Evolutionary conservation across 1,140 invertebrate species (phyloP).

Genomic region (Diorhabda elongata): DNA sequence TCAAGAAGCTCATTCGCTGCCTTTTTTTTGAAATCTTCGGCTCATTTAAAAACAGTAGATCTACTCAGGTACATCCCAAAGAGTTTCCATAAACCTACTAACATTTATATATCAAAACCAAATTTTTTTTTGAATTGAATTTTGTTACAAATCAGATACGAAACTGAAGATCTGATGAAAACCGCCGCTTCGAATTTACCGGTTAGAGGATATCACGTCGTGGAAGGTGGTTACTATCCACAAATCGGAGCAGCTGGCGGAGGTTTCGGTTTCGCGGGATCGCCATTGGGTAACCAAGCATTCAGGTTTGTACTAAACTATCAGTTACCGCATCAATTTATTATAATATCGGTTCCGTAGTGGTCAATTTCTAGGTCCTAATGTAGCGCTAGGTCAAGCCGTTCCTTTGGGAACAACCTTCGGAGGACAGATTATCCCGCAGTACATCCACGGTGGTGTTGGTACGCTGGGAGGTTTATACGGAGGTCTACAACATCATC

Average conservation of each 20-base stretch:
- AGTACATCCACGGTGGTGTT: slow-evolving; percentile 22
- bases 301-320: too few species aligned
- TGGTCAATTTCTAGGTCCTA: slow-evolving; percentile 50
- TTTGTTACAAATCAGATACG: slow-evolving; percentile 17
- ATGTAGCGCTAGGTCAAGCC: slow-evolving; percentile 47
- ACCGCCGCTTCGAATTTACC: slow-evolving; percentile 38
- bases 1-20: too few species aligned
- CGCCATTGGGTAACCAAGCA: slow-evolving; percentile 21
- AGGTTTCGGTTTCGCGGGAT: slow-evolving; percentile 41
- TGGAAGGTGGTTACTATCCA: slow-evolving; percentile 43
- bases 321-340: too few species aligned
- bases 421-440: background rate
- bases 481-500: background rate
- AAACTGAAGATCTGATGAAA: slow-evolving; percentile 43
- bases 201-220: slow-evolving; percentile 37
- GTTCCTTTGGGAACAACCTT: background rate
- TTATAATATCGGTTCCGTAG: background rate
- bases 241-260: slow-evolving; percentile 40
- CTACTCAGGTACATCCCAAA: too few species aligned
- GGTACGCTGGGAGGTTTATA: slow-evolving; percentile 23
- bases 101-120: too few species aligned
- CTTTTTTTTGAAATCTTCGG: too few species aligned
- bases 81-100: too few species aligned
- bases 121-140: background rate
- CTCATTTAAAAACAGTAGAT: too few species aligned